These are phyloP conservation scores for Taeniopygia guttata DNA, from an alignment of 2,797 vertebrate species.

Conservation along the genomic window DNA sequence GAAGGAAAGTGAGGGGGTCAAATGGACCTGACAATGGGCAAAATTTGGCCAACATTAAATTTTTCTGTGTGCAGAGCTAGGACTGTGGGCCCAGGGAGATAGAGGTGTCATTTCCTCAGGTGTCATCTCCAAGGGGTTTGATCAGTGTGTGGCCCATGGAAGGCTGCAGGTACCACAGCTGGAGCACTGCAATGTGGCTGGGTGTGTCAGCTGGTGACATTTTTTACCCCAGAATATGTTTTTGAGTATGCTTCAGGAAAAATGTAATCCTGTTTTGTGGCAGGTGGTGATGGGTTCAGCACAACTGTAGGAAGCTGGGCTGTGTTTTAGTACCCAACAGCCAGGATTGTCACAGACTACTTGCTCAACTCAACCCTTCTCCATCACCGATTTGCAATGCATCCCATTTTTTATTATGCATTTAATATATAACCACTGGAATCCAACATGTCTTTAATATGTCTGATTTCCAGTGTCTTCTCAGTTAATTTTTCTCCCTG, in stretches of 20 bases:
- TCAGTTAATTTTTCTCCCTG: background rate
- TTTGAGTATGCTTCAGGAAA: background rate
- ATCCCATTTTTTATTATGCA: background rate
- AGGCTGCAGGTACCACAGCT: background rate
- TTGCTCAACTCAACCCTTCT: background rate
- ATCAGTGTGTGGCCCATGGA: background rate
- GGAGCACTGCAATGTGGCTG: background rate
- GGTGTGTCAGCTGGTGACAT: background rate
- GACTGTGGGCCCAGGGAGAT: rapidly evolving
- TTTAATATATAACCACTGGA: background rate
- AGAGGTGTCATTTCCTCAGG: background rate
- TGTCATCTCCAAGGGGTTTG: background rate
- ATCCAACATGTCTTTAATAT: background rate
- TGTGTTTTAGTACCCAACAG: background rate
- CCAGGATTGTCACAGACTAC: background rate
- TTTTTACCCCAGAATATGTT: background rate
- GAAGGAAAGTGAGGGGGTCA: background rate
- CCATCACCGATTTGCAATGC: background rate
- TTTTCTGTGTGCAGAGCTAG: background rate
- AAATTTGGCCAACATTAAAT: background rate
- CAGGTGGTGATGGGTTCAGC: background rate
- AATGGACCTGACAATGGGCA: background rate
- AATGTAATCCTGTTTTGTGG: background rate
- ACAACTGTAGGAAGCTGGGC: background rate
- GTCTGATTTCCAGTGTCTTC: background rate